Percentiles rank a stretch among this genome's conserved stretches.
phyloP scores from a whole-genome alignment of 2,797 vertebrate species.

The Holocentrus rufus region DNA sequence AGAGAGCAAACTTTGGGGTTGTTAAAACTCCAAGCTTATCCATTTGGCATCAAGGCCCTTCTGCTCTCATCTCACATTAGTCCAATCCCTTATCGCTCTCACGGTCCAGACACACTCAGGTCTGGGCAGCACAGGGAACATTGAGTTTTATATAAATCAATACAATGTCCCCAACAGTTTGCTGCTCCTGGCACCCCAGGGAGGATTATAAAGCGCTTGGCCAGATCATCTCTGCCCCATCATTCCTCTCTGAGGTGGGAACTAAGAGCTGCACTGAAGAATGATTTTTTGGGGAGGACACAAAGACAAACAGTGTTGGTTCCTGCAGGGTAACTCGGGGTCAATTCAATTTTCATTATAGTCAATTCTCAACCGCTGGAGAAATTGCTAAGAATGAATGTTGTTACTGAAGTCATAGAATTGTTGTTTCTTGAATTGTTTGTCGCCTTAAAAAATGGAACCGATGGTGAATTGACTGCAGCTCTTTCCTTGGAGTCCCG shows the following conservation, averaged over 20 bases:
- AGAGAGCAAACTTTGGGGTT: conserved; percentile 68
- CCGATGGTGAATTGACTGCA: not conserved
- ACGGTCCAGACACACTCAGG: conserved; percentile 70
- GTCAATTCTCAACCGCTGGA: conserved; percentile 23
- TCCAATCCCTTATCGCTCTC: conserved; percentile 72
- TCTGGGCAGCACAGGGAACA: conserved; percentile 72
- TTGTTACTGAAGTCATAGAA: not conserved
- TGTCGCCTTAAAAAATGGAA: not conserved
- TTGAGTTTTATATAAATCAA: conserved; percentile 81
- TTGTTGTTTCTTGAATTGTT: not conserved
- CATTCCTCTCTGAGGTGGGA: conserved; percentile 65
- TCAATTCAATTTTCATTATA: conserved; percentile 40
- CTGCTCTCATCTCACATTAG: conserved; percentile 74
- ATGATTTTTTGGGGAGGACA: not conserved
- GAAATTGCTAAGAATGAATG: not conserved
- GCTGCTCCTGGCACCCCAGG: conserved; percentile 63
- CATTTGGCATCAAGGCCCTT: conserved; percentile 71
- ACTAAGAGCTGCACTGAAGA: conserved; percentile 51
- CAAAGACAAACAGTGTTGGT: conserved; percentile 43
- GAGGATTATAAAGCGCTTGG: conserved; percentile 74
- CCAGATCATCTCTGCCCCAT: conserved; percentile 65
- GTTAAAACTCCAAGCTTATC: conserved; percentile 74
- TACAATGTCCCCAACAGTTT: conserved; percentile 75
- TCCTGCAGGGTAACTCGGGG: conserved; percentile 24
- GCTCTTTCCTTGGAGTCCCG: conserved; percentile 1